A percentile compares a stretch with the other conserved stretches of the same genome.
Conservation (phyloP, 1,140 invertebrate species). For the Scaptomyza graminum region DNA sequence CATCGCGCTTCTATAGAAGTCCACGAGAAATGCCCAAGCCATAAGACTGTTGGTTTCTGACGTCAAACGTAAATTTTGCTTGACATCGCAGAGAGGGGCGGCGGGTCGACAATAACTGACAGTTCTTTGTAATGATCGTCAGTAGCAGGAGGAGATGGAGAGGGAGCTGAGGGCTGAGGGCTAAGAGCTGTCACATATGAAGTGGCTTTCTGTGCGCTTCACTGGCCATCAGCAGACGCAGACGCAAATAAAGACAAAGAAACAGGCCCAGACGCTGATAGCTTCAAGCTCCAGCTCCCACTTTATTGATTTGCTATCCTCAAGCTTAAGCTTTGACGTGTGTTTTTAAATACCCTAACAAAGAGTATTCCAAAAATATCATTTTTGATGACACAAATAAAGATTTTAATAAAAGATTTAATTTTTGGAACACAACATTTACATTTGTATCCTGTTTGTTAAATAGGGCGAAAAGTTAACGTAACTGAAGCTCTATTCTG, state of each 20-base stretch:
- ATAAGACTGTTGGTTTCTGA: conserved; percentile 29
- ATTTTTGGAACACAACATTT: no score
- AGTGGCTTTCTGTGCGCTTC: conserved; percentile 48
- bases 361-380: not conserved
- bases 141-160: not conserved
- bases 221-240: conserved; percentile 44
- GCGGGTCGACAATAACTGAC: conserved; percentile 37
- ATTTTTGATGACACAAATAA: not conserved
- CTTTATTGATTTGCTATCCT: no score
- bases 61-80: conserved; percentile 40
- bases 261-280: conserved; percentile 19
- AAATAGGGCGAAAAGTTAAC: no score
- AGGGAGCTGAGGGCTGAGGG: conserved; percentile 1
- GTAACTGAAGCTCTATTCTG: no score
- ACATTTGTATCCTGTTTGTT: no score
- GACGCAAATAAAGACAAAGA: conserved; percentile 21
- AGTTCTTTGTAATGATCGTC: conserved; percentile 69
- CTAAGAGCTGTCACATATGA: conserved; percentile 5
- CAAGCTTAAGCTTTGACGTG: conserved; percentile 25
- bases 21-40: conserved; percentile 46
- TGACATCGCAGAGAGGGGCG: not conserved
- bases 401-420: no score
- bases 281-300: conserved; percentile 19
- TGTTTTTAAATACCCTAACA: conserved; percentile 28
- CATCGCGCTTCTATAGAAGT: conserved; percentile 29